phyloP scores from a whole-genome alignment of 2,797 vertebrate species.

The Silurus aristotelis region DNA sequence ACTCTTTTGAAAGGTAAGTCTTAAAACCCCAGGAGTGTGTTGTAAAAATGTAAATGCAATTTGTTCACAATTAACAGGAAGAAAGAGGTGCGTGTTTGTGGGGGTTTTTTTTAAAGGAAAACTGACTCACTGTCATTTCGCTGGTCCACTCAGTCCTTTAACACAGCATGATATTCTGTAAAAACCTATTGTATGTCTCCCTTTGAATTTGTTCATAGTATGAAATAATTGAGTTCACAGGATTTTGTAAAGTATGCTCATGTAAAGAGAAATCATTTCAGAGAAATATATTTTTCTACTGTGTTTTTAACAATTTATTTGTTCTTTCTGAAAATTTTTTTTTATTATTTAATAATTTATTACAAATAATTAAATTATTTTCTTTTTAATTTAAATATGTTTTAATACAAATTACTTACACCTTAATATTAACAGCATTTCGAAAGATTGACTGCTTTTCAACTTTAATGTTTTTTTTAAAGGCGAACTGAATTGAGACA shows the following conservation, averaged over 20 bases:
- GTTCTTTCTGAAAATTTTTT: background rate
- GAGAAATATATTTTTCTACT: no score
- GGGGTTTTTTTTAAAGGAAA: no score
- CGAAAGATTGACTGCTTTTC: background rate
- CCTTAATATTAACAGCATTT: background rate
- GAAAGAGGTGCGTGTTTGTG: background rate
- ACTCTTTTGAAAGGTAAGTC: background rate
- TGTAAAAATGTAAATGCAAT: background rate
- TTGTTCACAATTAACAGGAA: background rate
- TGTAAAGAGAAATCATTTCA: no score
- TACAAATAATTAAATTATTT: no score
- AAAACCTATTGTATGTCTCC: background rate
- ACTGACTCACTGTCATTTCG: background rate
- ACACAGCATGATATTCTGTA: background rate
- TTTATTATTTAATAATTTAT: no score
- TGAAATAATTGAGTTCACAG: background rate
- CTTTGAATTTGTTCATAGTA: background rate
- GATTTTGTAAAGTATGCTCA: background rate
- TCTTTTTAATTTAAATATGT: background rate
- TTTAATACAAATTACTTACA: background rate
- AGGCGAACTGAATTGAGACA: background rate
- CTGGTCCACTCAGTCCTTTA: background rate
- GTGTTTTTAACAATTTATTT: background rate
- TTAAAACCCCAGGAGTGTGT: background rate
- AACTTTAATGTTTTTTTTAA: background rate